Evolutionary conservation across 2,888 invertebrate genomes (phyloP).

Genomic region (Monopis laevigella): DNA sequence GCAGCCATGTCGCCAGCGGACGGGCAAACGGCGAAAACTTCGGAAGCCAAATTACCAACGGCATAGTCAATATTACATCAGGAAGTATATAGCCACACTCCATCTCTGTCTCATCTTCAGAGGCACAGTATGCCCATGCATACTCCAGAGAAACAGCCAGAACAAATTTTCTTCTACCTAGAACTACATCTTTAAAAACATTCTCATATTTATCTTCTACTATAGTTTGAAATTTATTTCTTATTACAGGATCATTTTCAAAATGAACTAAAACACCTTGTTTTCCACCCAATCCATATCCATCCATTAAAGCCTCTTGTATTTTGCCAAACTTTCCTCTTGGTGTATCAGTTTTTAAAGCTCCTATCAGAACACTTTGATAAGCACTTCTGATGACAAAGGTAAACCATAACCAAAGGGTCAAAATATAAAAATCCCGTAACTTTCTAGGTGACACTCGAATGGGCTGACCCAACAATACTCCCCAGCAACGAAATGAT

Average conservation of each 20-base stretch:
- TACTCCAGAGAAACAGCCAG: slow-evolving; percentile 43
- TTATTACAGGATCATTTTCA: slow-evolving; percentile 38
- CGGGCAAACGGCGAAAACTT: slow-evolving; percentile 35
- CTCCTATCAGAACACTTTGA: slow-evolving; percentile 45
- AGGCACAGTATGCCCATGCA: slow-evolving; percentile 35
- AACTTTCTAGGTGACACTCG: slow-evolving; percentile 36
- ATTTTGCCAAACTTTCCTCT: slow-evolving; percentile 36
- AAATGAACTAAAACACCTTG: slow-evolving; percentile 38
- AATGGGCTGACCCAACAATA: slow-evolving; percentile 42
- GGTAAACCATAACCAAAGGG: slow-evolving; percentile 47
- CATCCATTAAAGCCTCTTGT: slow-evolving; percentile 33
- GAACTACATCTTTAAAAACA: slow-evolving; percentile 32
- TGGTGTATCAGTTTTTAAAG: slow-evolving; percentile 37
- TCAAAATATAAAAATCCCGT: slow-evolving; percentile 42
- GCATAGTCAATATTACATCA: slow-evolving; percentile 41
- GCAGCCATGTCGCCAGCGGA: slow-evolving; percentile 33
- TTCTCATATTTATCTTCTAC: slow-evolving; percentile 36
- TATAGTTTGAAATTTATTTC: slow-evolving; percentile 32
- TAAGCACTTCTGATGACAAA: slow-evolving; percentile 46
- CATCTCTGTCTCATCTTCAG: slow-evolving; percentile 35
- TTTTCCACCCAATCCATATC: slow-evolving; percentile 39
- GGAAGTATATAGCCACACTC: slow-evolving; percentile 41
- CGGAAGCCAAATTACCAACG: slow-evolving; percentile 43
- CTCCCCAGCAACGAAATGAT: slow-evolving; percentile 39
- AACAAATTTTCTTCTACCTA: slow-evolving; percentile 34